Percentiles rank a stretch among this genome's conserved stretches.
Evolutionary conservation across 1,140 invertebrate species (phyloP).

Genomic region (Myzus persicae): DNA sequence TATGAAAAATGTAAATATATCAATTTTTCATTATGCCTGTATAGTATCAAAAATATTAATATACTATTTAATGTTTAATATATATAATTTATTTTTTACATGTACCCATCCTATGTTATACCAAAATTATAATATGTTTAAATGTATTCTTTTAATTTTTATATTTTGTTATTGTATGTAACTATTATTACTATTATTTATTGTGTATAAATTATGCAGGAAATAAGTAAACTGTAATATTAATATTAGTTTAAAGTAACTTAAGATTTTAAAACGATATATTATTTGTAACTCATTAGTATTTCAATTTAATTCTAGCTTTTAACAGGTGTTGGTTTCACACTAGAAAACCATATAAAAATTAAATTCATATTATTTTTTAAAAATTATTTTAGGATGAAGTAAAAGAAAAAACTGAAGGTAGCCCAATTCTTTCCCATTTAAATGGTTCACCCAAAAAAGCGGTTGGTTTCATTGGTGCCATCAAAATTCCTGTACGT

Average conservation of each 20-base stretch:
- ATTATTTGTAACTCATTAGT: background rate
- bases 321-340: conserved; percentile 37
- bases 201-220: background rate
- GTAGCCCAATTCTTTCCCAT: conserved; percentile 59
- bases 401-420: conserved; percentile 60
- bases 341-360: background rate
- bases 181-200: background rate
- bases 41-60: no score
- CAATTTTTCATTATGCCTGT: background rate
- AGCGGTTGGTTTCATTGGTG: conserved; percentile 81
- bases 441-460: conserved; percentile 63
- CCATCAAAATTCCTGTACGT: conserved; percentile 79
- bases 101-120: background rate
- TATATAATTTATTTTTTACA: background rate
- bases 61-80: background rate
- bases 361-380: background rate
- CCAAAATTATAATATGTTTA: background rate
- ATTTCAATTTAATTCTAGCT: background rate
- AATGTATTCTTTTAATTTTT: background rate
- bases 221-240: background rate
- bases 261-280: background rate
- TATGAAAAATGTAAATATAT: background rate
- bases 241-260: background rate
- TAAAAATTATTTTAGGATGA: conserved; percentile 47
- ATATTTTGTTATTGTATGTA: background rate